A percentile compares a stretch with the other conserved stretches of the same genome.
Evolutionary conservation across 2,113 vertebrate genomes (phyloP).

Genomic region (Galemys pyrenaicus): DNA sequence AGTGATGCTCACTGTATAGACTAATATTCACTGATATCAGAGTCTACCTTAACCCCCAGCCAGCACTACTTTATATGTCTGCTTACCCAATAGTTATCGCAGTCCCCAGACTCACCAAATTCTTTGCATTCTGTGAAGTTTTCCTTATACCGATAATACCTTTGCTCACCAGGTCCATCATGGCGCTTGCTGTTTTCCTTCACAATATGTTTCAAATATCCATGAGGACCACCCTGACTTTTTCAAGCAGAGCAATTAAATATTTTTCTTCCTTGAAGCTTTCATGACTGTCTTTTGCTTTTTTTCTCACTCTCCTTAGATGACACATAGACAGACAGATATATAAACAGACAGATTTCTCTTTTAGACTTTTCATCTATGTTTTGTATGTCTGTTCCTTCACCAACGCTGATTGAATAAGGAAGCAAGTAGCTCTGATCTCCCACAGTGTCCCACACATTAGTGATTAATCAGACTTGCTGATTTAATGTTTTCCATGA

Average conservation of each 20-base stretch:
- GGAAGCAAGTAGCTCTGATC: neutral
- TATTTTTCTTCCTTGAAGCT: neutral
- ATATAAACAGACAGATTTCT: neutral
- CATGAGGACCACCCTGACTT: neutral
- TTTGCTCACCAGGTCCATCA: neutral
- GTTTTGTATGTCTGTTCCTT: neutral
- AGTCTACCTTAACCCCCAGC: neutral
- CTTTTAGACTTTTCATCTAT: neutral
- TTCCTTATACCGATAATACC: neutral
- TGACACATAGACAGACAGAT: no score
- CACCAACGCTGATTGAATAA: neutral
- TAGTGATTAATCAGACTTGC: neutral
- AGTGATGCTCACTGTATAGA: neutral
- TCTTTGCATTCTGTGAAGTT: neutral
- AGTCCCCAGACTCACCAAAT: no score
- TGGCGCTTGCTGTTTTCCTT: neutral
- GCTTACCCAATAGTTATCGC: accelerated
- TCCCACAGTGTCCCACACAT: neutral
- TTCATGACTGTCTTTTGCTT: no score
- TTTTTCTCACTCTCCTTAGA: no score
- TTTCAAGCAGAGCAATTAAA: neutral
- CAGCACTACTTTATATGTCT: neutral
- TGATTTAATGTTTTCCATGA: neutral
- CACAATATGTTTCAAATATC: neutral
- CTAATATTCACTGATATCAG: neutral